A percentile compares a stretch with the other conserved stretches of the same genome.
Conservation (phyloP, 2,888 invertebrate genomes). For the Cataglyphis altisquamis region DNA sequence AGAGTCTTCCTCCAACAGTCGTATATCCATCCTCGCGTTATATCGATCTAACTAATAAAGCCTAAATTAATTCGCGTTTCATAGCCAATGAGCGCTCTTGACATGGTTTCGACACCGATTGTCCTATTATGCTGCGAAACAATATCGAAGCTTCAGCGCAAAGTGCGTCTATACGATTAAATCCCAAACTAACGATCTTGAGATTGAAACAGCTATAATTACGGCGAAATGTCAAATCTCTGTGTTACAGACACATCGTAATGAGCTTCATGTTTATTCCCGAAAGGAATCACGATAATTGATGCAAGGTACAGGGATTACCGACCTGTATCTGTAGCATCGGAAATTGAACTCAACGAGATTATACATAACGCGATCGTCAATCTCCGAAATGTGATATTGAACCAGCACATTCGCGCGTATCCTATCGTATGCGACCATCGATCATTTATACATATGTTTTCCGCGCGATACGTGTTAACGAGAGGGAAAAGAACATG, state of each 20-base stretch:
- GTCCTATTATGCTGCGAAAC: constrained; percentile 7
- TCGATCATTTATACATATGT: constrained; percentile 12
- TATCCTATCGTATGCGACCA: constrained; percentile 20
- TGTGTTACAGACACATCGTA: not conserved
- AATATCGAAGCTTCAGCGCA: constrained; percentile 35
- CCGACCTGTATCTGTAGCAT: constrained; percentile 5
- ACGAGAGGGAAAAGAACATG: not conserved
- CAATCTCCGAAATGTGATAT: constrained; percentile 27
- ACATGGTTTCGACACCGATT: constrained; percentile 55
- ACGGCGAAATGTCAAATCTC: constrained; percentile 1
- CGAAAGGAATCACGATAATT: constrained; percentile 30
- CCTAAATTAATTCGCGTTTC: constrained; percentile 76
- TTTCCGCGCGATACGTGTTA: constrained; percentile 5
- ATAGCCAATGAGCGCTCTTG: constrained; percentile 58
- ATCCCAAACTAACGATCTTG: constrained; percentile 14
- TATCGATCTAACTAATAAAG: constrained; percentile 79
- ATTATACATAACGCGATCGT: constrained; percentile 17
- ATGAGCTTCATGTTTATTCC: not conserved
- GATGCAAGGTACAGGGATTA: constrained; percentile 14
- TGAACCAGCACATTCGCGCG: constrained; percentile 1
- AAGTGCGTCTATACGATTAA: constrained; percentile 41
- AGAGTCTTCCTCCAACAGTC: constrained; percentile 49
- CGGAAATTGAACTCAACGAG: constrained; percentile 33
- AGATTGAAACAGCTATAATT: constrained; percentile 35
- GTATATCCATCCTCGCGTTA: constrained; percentile 68